Evolutionary conservation across 2,888 invertebrate species (phyloP).

Genomic region (Drosophila lutescens): DNA sequence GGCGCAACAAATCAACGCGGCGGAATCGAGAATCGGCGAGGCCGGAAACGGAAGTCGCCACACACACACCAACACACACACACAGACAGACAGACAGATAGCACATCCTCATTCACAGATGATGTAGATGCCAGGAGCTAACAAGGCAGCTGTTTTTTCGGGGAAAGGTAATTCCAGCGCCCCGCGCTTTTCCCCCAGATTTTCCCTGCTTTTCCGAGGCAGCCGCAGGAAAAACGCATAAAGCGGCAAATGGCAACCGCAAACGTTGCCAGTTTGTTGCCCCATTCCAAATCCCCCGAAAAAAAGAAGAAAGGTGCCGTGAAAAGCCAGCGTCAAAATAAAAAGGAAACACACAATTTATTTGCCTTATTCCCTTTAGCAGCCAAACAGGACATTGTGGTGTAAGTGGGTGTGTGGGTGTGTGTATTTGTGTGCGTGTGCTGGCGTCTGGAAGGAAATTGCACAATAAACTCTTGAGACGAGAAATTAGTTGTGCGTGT

Average conservation of each 20-base stretch:
- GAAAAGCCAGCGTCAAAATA: slow-evolving; percentile 52
- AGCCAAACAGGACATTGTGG: slow-evolving; percentile 22
- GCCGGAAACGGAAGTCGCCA: slow-evolving; percentile 74
- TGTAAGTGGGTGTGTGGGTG: not conserved
- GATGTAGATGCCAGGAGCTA: slow-evolving; percentile 56
- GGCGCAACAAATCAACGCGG: slow-evolving; percentile 72
- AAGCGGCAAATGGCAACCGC: slow-evolving; percentile 74
- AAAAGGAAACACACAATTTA: slow-evolving; percentile 72
- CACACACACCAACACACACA: slow-evolving; percentile 4
- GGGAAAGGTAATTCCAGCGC: slow-evolving; percentile 26
- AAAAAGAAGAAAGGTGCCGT: slow-evolving; percentile 19
- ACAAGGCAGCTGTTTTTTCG: slow-evolving; percentile 54
- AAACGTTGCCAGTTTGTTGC: slow-evolving; percentile 62
- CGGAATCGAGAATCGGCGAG: slow-evolving; percentile 7
- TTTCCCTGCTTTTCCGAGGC: not conserved
- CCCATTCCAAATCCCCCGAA: slow-evolving; percentile 5
- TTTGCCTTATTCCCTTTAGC: slow-evolving; percentile 34
- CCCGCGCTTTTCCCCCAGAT: not conserved
- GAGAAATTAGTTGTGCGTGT: slow-evolving; percentile 69
- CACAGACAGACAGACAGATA: slow-evolving; percentile 16
- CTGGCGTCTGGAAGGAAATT: slow-evolving; percentile 61
- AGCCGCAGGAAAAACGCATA: slow-evolving; percentile 65
- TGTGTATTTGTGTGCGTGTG: slow-evolving; percentile 1
- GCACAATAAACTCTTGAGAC: slow-evolving; percentile 80
- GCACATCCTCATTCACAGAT: slow-evolving; percentile 19